These are phyloP conservation scores for Crotalus viridis DNA, from an alignment of 2,113 vertebrate species.

Conservation along the genomic window DNA sequence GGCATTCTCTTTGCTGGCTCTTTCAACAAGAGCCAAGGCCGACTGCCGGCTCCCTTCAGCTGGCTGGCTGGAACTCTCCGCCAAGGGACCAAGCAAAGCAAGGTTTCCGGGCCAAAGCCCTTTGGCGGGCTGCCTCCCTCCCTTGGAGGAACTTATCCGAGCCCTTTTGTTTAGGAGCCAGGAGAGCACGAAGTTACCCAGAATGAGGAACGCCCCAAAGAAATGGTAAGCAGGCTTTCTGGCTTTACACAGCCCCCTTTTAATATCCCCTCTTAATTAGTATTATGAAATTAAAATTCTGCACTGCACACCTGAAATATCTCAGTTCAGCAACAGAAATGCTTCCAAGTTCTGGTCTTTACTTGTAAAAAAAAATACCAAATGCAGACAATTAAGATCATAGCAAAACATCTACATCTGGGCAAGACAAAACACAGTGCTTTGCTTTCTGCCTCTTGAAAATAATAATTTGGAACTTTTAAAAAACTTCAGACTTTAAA, in stretches of 20 bases:
- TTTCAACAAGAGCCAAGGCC: background rate
- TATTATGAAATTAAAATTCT: background rate
- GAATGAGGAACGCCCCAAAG: slow-evolving; percentile 64
- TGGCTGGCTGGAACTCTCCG: background rate
- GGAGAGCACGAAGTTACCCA: slow-evolving; percentile 68
- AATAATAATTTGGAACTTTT: background rate
- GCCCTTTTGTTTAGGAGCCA: slow-evolving; percentile 41
- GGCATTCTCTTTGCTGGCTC: background rate
- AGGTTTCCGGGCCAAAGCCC: background rate
- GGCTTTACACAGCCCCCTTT: too few species aligned
- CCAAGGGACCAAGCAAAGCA: background rate
- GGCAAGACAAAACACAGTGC: fast-evolving
- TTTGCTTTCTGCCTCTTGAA: background rate
- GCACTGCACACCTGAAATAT: too few species aligned
- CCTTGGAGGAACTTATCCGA: background rate
- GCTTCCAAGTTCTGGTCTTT: background rate
- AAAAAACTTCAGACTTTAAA: background rate
- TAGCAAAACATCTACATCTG: background rate
- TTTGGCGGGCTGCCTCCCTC: background rate
- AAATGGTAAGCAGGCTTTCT: slow-evolving; percentile 68
- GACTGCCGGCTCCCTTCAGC: background rate
- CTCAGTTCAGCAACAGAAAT: background rate
- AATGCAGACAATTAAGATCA: background rate
- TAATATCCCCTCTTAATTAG: background rate
- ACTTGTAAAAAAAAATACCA: background rate